These are phyloP conservation scores for Holothuria scabra DNA, from an alignment of 53 echinoderm and acorn worm genomes.

Conservation along the genomic window DNA sequence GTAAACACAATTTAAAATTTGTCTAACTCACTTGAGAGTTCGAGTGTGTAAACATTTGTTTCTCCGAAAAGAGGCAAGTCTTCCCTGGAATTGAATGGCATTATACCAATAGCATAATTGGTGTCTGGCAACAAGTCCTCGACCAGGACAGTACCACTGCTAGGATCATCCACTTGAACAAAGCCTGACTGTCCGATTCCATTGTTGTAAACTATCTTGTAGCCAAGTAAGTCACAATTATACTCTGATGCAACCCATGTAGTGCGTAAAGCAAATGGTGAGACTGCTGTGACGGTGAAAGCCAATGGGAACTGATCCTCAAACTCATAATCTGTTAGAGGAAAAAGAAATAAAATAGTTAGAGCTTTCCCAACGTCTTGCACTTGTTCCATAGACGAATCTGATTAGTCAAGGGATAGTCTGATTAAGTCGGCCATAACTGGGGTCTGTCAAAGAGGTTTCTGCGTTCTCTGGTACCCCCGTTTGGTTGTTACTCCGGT, in stretches of 20 bases:
- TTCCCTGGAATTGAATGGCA: constrained; percentile 22
- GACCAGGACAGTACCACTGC: constrained; percentile 9
- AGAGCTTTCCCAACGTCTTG: too few species aligned
- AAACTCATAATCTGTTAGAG: constrained; percentile 48
- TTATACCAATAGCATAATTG: constrained; percentile 37
- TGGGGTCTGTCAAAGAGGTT: too few species aligned
- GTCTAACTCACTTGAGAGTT: constrained; percentile 5
- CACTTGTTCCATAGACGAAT: too few species aligned
- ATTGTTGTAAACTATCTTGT: constrained; percentile 57
- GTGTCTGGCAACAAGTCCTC: constrained; percentile 43
- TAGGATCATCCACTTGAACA: constrained; percentile 7
- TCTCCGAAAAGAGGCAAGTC: constrained; percentile 12
- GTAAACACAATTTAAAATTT: too few species aligned
- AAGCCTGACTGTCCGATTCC: not conserved
- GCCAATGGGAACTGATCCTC: constrained; percentile 66
- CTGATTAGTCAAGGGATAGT: too few species aligned
- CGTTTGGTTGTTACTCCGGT: too few species aligned
- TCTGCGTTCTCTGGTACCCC: too few species aligned
- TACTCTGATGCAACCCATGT: constrained; percentile 57
- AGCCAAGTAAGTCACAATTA: constrained; percentile 80
- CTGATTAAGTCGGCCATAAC: too few species aligned
- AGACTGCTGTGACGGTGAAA: constrained; percentile 54
- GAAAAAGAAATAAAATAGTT: not conserved
- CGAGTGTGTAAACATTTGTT: constrained; percentile 31
- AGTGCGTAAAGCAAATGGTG: constrained; percentile 43